A percentile compares a stretch with the other conserved stretches of the same genome.
These are phyloP conservation scores for Casuarius casuarius DNA, from an alignment of 2,113 vertebrate species.

Conservation along the genomic window DNA sequence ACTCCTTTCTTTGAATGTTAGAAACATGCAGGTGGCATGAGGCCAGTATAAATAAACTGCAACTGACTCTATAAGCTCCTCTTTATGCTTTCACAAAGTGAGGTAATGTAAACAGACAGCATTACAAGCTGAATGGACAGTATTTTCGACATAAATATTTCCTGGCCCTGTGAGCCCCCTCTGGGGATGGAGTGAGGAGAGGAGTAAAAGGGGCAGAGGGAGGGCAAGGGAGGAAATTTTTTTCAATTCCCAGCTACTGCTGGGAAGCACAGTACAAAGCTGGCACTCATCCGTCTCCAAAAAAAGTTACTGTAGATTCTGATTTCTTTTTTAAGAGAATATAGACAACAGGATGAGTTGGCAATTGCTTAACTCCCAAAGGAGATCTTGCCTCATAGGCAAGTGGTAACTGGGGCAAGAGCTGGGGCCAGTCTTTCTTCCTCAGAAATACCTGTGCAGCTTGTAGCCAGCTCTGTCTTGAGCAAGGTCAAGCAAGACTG, in stretches of 20 bases:
- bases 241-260: not conserved
- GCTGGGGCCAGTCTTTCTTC: not conserved
- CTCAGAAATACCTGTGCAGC: not conserved
- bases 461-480: not conserved
- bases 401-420: not conserved
- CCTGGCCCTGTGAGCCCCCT: not conserved
- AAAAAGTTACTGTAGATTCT: not conserved
- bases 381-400: not conserved
- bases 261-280: not conserved
- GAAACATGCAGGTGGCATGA: not conserved
- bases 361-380: not conserved
- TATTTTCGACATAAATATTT: not conserved
- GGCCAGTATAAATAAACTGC: conserved; percentile 36
- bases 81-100: conserved; percentile 8
- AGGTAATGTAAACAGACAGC: conserved; percentile 2
- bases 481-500: not conserved
- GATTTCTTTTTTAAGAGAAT: not conserved
- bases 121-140: not conserved
- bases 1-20: not conserved
- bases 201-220: not conserved
- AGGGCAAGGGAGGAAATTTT: not conserved
- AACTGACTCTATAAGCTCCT: conserved; percentile 11
- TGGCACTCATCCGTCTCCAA: not conserved
- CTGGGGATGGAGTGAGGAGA: not conserved
- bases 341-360: not conserved